Percentiles rank a stretch among this genome's conserved stretches.
phyloP scores from a whole-genome alignment of 2,113 vertebrate genomes.

The Onychorhynchus coronatus region DNA sequence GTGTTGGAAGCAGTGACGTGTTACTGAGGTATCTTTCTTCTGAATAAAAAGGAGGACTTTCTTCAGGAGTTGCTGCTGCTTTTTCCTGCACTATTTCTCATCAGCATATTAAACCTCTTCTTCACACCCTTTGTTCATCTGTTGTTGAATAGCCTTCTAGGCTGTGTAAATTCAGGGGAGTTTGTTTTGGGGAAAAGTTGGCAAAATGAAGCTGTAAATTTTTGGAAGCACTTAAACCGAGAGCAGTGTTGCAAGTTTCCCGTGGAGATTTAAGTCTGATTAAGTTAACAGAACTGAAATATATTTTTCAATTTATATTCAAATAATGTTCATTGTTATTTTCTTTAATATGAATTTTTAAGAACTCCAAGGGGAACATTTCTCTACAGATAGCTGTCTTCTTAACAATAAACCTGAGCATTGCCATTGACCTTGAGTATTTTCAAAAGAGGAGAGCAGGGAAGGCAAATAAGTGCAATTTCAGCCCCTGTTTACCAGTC shows the following conservation, averaged over 20 bases:
- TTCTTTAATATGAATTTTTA: background rate
- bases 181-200: background rate
- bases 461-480: background rate
- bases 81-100: background rate
- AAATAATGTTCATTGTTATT: slow-evolving; percentile 5
- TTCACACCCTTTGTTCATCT: background rate
- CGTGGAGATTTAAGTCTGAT: background rate
- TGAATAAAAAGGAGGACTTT: background rate
- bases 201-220: slow-evolving; percentile 10
- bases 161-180: background rate
- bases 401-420: background rate
- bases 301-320: slow-evolving; percentile 5
- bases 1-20: background rate
- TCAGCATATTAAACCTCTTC: background rate
- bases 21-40: background rate
- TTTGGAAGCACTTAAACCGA: background rate
- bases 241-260: background rate
- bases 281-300: background rate
- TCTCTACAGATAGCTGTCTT: background rate
- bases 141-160: background rate
- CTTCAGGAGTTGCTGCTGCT: background rate
- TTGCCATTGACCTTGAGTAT: background rate
- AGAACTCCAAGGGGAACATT: background rate
- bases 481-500: background rate
- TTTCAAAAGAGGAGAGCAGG: background rate